Conservation (phyloP, 2,113 vertebrate genomes). For the Oryzias celebensis region DNA sequence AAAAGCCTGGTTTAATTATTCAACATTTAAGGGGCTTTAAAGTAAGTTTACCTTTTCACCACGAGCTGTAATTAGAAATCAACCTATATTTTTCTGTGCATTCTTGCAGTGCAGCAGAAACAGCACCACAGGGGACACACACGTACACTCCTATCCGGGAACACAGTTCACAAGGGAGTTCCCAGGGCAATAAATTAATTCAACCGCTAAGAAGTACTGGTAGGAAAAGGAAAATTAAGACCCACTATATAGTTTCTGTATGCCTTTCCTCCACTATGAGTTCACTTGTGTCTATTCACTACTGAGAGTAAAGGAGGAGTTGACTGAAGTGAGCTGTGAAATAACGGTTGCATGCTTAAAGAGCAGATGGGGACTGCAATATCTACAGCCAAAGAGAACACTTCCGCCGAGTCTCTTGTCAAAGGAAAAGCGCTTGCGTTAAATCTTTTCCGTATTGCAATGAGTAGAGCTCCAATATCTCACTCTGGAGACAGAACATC, state of each 20-base stretch:
- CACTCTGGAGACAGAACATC: constrained; percentile 48
- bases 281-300: constrained; percentile 65
- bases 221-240: constrained; percentile 60
- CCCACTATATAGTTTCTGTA: constrained; percentile 13
- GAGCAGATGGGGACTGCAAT: constrained; percentile 49
- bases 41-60: too few relatives aligned
- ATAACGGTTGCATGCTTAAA: constrained; percentile 55
- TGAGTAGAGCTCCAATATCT: constrained; percentile 41
- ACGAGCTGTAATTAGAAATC: too few relatives aligned
- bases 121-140: constrained; percentile 5
- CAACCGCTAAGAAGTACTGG: constrained; percentile 39
- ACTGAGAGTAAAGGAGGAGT: constrained; percentile 34
- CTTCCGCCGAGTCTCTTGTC: constrained; percentile 53
- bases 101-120: constrained; percentile 3
- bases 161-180: constrained; percentile 39
- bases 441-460: constrained; percentile 67
- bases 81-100: too few relatives aligned
- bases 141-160: constrained; percentile 23
- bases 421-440: constrained; percentile 43
- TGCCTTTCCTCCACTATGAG: background rate
- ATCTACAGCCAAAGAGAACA: constrained; percentile 53
- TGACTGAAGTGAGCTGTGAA: constrained; percentile 39
- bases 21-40: too few relatives aligned
- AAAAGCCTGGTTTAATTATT: too few relatives aligned
- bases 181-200: constrained; percentile 36